A percentile compares a stretch with the other conserved stretches of the same genome.
Evolutionary conservation across 2,113 vertebrate species (phyloP).

Genomic region (Bambusicola thoracicus): DNA sequence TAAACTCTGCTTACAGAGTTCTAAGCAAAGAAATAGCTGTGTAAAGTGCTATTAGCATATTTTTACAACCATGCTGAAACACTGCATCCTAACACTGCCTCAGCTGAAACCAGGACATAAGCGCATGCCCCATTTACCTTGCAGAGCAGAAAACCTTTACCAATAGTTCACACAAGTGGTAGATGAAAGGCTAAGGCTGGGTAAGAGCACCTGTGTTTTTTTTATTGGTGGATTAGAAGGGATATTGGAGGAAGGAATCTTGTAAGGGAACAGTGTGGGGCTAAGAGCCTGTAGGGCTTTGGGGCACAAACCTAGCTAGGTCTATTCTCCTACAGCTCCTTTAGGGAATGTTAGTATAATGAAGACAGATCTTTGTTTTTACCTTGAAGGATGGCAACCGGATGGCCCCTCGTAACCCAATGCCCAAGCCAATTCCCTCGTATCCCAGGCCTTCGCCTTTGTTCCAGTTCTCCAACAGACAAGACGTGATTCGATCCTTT

Average conservation of each 20-base stretch:
- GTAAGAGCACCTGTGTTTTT: neutral
- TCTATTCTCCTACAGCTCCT: neutral
- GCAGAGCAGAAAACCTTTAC: neutral
- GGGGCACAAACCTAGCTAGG: neutral
- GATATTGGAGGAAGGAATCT: neutral
- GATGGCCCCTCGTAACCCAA: slow-evolving; percentile 92
- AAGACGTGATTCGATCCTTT: slow-evolving; percentile 89
- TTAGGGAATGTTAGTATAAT: neutral
- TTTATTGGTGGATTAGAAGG: neutral
- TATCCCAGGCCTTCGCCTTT: slow-evolving; percentile 95
- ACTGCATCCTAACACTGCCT: neutral
- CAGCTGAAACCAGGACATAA: neutral
- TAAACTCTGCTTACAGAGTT: neutral
- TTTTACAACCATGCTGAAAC: neutral
- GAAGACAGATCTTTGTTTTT: neutral
- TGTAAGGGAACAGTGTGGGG: neutral
- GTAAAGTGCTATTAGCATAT: neutral
- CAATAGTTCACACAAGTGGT: neutral
- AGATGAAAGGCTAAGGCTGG: neutral
- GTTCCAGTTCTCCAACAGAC: slow-evolving; percentile 94
- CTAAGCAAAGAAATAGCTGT: neutral
- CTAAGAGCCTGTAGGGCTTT: neutral
- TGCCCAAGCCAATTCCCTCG: slow-evolving; percentile 92
- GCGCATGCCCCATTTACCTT: neutral
- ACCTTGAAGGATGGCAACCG: slow-evolving; percentile 97